Evolutionary conservation across 2,888 invertebrate genomes (phyloP).

Genomic region (Stenodera caucasica): DNA sequence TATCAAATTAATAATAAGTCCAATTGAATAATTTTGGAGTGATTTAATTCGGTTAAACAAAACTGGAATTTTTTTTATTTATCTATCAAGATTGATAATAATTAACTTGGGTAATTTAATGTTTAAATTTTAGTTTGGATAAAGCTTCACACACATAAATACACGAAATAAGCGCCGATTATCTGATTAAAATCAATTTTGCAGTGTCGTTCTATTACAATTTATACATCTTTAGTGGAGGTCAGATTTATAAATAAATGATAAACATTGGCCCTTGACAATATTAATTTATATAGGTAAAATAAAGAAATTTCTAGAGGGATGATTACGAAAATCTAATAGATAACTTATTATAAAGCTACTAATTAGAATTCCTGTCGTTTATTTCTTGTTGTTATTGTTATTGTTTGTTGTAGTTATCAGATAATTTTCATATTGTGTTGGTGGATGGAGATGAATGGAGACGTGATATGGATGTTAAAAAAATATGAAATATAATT

Average conservation of each 20-base stretch:
- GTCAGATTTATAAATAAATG: conserved; percentile 48
- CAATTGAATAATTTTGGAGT: too few relatives aligned
- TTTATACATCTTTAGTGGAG: conserved; percentile 43
- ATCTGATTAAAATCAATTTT: conserved; percentile 54
- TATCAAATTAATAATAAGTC: too few relatives aligned
- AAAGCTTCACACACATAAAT: neutral
- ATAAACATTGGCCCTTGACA: conserved; percentile 15
- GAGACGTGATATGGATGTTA: conserved; percentile 10
- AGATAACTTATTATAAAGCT: too few relatives aligned
- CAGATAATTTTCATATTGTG: conserved; percentile 1
- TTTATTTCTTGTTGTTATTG: neutral
- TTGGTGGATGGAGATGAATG: neutral
- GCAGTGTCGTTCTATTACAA: conserved; percentile 39
- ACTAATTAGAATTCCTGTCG: neutral
- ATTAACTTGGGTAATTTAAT: neutral
- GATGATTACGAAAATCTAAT: neutral
- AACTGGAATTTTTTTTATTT: too few relatives aligned
- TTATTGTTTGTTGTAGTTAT: neutral
- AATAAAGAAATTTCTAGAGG: neutral
- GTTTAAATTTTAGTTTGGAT: neutral
- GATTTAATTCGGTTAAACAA: too few relatives aligned
- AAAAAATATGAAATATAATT: conserved; percentile 1
- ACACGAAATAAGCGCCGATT: conserved; percentile 33
- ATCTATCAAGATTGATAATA: too few relatives aligned
- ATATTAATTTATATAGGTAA: too few relatives aligned